These are phyloP conservation scores for Hippoglossus hippoglossus DNA, from an alignment of 2,797 vertebrate genomes.

Conservation along the genomic window DNA sequence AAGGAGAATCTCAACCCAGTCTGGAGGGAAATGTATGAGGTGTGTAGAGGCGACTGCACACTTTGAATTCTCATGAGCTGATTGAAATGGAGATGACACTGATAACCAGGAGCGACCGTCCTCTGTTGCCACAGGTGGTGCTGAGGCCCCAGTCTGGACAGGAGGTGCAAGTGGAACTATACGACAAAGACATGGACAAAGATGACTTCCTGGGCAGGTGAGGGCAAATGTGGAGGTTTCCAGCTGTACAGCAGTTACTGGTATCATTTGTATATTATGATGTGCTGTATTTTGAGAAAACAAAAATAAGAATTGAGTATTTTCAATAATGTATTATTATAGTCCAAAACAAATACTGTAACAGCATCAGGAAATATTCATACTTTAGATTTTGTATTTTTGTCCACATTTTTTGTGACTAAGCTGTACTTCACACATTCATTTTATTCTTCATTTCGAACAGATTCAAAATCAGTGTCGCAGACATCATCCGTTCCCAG, in stretches of 20 bases:
- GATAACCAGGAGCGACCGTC: not conserved
- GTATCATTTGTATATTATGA: not conserved
- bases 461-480: constrained; percentile 86
- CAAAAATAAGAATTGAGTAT: too few relatives aligned
- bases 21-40: constrained; percentile 95
- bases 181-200: constrained; percentile 92
- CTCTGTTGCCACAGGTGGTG: constrained; percentile 78
- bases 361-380: not conserved
- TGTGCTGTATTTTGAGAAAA: not conserved
- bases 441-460: constrained; percentile 12
- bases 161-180: constrained; percentile 88
- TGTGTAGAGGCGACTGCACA: constrained; percentile 50
- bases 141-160: constrained; percentile 84
- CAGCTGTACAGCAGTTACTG: not conserved
- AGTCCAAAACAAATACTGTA: not conserved
- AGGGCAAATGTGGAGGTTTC: constrained; percentile 1
- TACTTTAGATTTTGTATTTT: not conserved
- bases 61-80: not conserved
- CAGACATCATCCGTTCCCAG: constrained; percentile 82
- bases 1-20: constrained; percentile 91
- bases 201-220: constrained; percentile 95
- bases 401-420: not conserved
- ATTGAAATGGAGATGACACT: not conserved
- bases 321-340: too few relatives aligned
- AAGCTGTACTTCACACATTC: not conserved